phyloP scores from a whole-genome alignment of 2,113 vertebrate species.

The Lampris megalopsis region DNA sequence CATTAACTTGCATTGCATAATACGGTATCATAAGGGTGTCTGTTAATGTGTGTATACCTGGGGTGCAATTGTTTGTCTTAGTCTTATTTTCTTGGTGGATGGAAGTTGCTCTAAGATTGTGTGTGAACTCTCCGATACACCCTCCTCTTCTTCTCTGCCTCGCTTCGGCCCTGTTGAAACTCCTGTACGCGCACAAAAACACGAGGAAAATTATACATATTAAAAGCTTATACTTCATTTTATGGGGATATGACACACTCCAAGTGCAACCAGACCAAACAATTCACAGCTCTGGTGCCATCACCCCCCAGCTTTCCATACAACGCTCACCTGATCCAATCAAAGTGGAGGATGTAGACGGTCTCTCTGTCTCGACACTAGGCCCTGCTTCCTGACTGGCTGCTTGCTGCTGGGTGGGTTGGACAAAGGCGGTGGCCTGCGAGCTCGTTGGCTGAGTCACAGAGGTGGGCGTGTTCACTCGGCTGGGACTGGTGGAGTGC shows the following conservation, averaged over 20 bases:
- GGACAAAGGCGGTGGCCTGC: conserved; percentile 96
- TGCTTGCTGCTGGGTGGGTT: conserved; percentile 96
- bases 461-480: conserved; percentile 86
- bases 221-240: neutral
- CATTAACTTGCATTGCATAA: too few relatives aligned
- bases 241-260: neutral
- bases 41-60: conserved; percentile 78
- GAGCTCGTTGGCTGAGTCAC: conserved; percentile 88
- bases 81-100: conserved; percentile 86
- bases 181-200: conserved; percentile 72
- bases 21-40: neutral
- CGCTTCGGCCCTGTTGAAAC: conserved; percentile 87
- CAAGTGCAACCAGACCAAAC: too few relatives aligned
- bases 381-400: conserved; percentile 86
- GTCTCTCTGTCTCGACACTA: conserved; percentile 89
- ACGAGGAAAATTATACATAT: conserved; percentile 32
- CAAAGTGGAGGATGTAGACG: conserved; percentile 91
- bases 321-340: conserved; percentile 75
- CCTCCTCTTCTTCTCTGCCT: conserved; percentile 85
- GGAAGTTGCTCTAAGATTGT: conserved; percentile 84
- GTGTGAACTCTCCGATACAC: conserved; percentile 84
- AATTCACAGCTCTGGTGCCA: too few relatives aligned
- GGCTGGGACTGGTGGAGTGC: conserved; percentile 91
- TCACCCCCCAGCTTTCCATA: neutral
- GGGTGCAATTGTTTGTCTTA: conserved; percentile 82